These are phyloP conservation scores for Sebastes melanostomus DNA, from an alignment of 2,797 vertebrate genomes.

Conservation along the genomic window DNA sequence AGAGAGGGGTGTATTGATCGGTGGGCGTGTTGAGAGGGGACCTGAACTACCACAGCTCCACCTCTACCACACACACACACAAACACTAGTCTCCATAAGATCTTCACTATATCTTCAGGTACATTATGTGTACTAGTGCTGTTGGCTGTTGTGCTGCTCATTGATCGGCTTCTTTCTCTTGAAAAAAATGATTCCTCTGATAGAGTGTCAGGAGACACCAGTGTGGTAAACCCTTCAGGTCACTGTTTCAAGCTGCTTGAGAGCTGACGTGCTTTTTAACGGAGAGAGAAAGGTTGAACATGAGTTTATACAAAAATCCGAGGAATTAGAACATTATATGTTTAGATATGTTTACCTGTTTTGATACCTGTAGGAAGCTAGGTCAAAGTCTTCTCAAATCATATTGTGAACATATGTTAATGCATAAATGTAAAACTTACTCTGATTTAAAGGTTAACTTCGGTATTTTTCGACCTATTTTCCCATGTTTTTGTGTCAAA, in stretches of 20 bases:
- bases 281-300: not conserved
- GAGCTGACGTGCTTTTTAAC: not conserved
- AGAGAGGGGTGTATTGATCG: slow-evolving; percentile 45
- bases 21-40: slow-evolving; percentile 26
- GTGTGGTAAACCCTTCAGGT: slow-evolving; percentile 25
- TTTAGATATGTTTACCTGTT: not conserved
- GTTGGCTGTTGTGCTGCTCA: slow-evolving; percentile 27
- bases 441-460: not conserved
- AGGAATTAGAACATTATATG: not conserved
- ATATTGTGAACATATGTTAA: not conserved
- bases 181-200: not conserved
- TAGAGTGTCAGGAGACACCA: slow-evolving; percentile 7
- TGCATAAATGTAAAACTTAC: not conserved
- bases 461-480: not conserved
- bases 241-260: not conserved
- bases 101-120: slow-evolving; percentile 29
- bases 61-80: slow-evolving; percentile 6
- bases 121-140: slow-evolving; percentile 4
- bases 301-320: not conserved
- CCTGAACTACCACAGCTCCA: slow-evolving; percentile 30
- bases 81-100: slow-evolving; percentile 10
- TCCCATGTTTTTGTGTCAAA: not conserved
- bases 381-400: not conserved
- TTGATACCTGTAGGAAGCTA: not conserved
- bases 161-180: slow-evolving; percentile 25